Evolutionary conservation across 2,888 invertebrate species (phyloP), one percentile per base, ranked within the genome.

Genomic region (Patella depressa): DNA sequence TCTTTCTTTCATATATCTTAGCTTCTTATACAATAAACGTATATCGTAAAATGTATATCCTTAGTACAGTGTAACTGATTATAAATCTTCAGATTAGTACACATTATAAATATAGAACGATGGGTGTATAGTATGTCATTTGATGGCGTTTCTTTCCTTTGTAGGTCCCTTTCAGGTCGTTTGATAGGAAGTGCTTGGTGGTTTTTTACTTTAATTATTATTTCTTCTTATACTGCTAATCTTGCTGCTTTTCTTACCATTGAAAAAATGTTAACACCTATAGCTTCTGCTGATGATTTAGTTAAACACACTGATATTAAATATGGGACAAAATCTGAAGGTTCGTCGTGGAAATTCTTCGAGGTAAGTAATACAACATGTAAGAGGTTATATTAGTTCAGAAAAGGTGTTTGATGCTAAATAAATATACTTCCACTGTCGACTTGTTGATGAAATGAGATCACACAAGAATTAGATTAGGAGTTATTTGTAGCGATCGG

Each of bases 301-400:
- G 97, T 98, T 45, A 97, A 96, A 89, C 99, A 99, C 92, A 97
- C 97, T 0, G 96, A 96, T 92, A 98, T 99, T 86, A 97, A 98
- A 91, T 99, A 99, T 91, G 99, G 99, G 0, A 96, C 97, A 9
- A 92, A 98, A n/a, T 93, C 94, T 82, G 96, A 96, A 70, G 99
- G 99, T 74, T 97, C 98, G 0, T 99, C 99, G 0, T 96, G 96
- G 71, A 95, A 96, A 14, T 99, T 99, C 92, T 99, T 99, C 91
- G 94, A 96, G 93, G 98, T 98, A 92, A 92, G 92, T 88, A 45
- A 34, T 34, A 34, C 34, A 34, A 34, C 2, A 34, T 2, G 34
- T 3, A 34, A 34, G 34, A 34, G 34, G 34, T 34, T 34, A 2
- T 34, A 34, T 5, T 45, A 45, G 34, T 34, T 4, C 3, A 34